Evolutionary conservation across 2,797 vertebrate genomes (phyloP).

Genomic region (Lutjanus campechanus): DNA sequence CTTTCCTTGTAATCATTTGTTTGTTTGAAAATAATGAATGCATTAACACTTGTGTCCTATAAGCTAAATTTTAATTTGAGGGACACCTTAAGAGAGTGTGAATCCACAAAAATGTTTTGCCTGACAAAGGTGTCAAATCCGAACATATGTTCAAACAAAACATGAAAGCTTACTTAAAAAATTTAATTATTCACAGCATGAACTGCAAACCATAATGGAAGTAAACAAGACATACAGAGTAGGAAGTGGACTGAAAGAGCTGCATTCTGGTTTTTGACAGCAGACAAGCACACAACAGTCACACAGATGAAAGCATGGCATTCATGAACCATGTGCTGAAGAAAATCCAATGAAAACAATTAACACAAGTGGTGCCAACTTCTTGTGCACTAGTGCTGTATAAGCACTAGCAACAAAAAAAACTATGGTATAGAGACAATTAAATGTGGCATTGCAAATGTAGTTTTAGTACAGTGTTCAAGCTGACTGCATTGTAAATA

Average conservation of each 20-base stretch:
- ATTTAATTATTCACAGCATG: conserved; percentile 12
- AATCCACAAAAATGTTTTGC: not conserved
- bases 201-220: not conserved
- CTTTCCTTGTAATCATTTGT: not conserved
- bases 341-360: not conserved
- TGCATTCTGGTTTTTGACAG: conserved; percentile 5
- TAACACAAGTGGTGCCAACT: not conserved
- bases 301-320: conserved; percentile 1
- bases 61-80: not conserved
- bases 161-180: not conserved
- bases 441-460: not conserved
- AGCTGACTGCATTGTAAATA: not conserved
- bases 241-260: not conserved
- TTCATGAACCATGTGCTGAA: not conserved
- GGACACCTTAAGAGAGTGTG: not conserved
- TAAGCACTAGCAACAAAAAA: not conserved
- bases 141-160: conserved; percentile 17
- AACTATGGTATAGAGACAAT: not conserved
- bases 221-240: not conserved
- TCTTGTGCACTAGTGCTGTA: not conserved
- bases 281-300: not conserved
- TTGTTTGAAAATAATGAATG: not conserved
- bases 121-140: not conserved
- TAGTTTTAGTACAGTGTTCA: not conserved
- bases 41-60: not conserved